phyloP scores from a whole-genome alignment of 2,888 invertebrate species.

The Deroplatys truncata region DNA sequence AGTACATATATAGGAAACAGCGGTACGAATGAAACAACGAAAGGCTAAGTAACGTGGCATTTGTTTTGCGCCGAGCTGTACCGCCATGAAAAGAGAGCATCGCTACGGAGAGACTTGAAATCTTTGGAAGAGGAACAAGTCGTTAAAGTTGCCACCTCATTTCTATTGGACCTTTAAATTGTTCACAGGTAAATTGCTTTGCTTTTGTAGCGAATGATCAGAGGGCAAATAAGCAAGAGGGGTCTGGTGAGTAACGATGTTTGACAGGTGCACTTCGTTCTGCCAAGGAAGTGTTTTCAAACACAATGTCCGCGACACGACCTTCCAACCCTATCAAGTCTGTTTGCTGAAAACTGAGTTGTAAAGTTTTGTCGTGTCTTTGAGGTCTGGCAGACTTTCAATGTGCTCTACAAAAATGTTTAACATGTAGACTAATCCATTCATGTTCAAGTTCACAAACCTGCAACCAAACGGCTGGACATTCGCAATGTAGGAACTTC shows the following conservation, averaged over 20 bases:
- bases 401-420: not conserved
- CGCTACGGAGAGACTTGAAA: not conserved
- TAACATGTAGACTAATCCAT: not conserved
- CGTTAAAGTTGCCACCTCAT: not conserved
- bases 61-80: not conserved
- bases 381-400: too few relatives aligned
- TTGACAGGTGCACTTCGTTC: not conserved
- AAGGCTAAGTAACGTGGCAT: not conserved
- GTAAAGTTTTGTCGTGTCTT: too few relatives aligned
- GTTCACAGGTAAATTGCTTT: not conserved
- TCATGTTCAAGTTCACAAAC: not conserved
- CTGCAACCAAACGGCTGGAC: too few relatives aligned
- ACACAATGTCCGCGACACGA: not conserved
- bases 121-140: not conserved
- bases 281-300: too few relatives aligned
- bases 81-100: not conserved
- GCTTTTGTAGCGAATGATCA: not conserved
- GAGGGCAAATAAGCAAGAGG: not conserved
- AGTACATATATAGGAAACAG: too few relatives aligned
- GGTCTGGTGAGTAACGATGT: not conserved
- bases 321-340: not conserved
- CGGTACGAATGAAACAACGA: not conserved
- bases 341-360: not conserved
- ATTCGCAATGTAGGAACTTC: too few relatives aligned
- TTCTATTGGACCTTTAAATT: not conserved